phyloP scores from a whole-genome alignment of 2,888 invertebrate genomes.

The Nezara viridula region DNA sequence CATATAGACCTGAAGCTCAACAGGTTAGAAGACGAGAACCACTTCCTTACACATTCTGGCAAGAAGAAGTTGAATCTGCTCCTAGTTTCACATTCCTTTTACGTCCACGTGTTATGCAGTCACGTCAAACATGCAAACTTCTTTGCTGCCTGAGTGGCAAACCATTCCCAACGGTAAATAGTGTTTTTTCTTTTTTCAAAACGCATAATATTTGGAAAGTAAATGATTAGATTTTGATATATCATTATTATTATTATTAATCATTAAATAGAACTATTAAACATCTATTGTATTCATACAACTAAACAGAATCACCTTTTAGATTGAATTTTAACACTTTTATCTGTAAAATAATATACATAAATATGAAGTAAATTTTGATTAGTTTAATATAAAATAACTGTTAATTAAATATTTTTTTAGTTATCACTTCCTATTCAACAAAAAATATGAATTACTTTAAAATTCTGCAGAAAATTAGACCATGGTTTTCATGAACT shows the following conservation, averaged over 20 bases:
- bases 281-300: background rate
- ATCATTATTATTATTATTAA: background rate
- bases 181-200: background rate
- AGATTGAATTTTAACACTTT: no score
- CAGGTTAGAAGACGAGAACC: conserved; percentile 85
- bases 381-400: no score
- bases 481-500: no score
- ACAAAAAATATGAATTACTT: no score
- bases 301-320: no score
- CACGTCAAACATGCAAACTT: conserved; percentile 95
- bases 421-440: no score
- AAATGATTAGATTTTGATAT: background rate
- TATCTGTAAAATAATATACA: no score
- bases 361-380: no score
- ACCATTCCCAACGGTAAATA: conserved; percentile 88
- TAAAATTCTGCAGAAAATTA: no score
- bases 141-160: conserved; percentile 96
- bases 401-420: no score
- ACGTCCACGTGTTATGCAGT: conserved; percentile 98
- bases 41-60: conserved; percentile 89
- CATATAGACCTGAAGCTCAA: conserved; percentile 78
- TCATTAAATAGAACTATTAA: background rate
- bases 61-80: conserved; percentile 92
- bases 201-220: background rate
- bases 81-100: conserved; percentile 98